Percentiles rank a stretch among this genome's conserved stretches.
phyloP scores from a whole-genome alignment of 2,888 invertebrate genomes.

The Aporophyla lueneburgensis region DNA sequence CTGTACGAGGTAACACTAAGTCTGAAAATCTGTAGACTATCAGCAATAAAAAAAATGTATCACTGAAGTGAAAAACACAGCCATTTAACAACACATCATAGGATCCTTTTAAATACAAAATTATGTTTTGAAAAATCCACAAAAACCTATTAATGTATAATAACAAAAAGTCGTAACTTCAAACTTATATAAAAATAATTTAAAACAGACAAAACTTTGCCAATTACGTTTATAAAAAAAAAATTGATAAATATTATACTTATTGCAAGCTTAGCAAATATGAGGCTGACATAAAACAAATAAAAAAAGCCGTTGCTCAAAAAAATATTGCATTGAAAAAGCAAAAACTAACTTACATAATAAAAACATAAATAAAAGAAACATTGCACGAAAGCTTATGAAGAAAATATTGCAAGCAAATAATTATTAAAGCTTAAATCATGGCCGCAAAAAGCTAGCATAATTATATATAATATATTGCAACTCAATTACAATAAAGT shows the following conservation, averaged over 20 bases:
- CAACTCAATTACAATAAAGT: constrained; percentile 47
- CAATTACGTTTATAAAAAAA: constrained; percentile 9
- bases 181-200: constrained; percentile 12
- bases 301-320: constrained; percentile 39
- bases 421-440: constrained; percentile 50
- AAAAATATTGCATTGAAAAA: constrained; percentile 61
- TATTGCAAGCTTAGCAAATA: constrained; percentile 56
- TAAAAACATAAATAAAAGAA: constrained; percentile 37
- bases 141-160: constrained; percentile 14
- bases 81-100: constrained; percentile 55
- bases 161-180: constrained; percentile 41
- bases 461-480: constrained; percentile 37
- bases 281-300: constrained; percentile 60
- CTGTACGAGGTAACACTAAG: background rate
- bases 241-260: constrained; percentile 6
- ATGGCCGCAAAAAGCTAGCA: constrained; percentile 33
- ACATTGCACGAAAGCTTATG: constrained; percentile 53
- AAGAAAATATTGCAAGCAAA: constrained; percentile 66
- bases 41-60: constrained; percentile 14
- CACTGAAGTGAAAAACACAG: constrained; percentile 56
- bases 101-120: constrained; percentile 19
- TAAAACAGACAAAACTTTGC: constrained; percentile 1
- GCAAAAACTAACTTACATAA: constrained; percentile 35
- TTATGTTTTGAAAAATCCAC: constrained; percentile 11
- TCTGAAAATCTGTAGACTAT: background rate